Evolutionary conservation across 1,140 invertebrate species (phyloP).

Genomic region (Anoplophora glabripennis): DNA sequence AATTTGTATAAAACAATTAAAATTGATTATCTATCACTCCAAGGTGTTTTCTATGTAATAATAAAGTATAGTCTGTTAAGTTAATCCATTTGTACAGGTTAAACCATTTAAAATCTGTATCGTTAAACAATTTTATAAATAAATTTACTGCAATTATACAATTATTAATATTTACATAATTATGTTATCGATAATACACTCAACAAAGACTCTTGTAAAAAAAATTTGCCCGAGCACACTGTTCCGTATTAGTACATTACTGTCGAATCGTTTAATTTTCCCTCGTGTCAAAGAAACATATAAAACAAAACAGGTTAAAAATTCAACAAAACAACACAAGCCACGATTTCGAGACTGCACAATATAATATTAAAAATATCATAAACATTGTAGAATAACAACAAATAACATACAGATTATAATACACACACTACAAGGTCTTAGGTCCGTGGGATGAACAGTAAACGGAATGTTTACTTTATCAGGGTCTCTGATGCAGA

Average conservation of each 20-base stretch:
- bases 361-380: slow-evolving; percentile 15
- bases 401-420: slow-evolving; percentile 40
- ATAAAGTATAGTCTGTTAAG: too few species aligned
- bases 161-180: slow-evolving; percentile 29
- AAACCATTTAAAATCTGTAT: too few species aligned
- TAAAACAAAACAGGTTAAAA: slow-evolving; percentile 29
- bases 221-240: slow-evolving; percentile 32
- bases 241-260: slow-evolving; percentile 24
- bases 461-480: slow-evolving; percentile 40
- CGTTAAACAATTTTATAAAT: too few species aligned
- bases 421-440: slow-evolving; percentile 32
- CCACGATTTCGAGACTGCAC: slow-evolving; percentile 17
- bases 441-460: slow-evolving; percentile 16
- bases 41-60: background rate
- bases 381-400: slow-evolving; percentile 37
- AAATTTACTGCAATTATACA: too few species aligned
- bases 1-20: slow-evolving; percentile 20
- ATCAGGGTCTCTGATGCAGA: slow-evolving; percentile 46
- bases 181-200: slow-evolving; percentile 28
- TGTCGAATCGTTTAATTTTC: slow-evolving; percentile 20
- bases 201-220: slow-evolving; percentile 29
- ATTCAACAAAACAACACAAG: slow-evolving; percentile 31
- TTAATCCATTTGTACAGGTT: too few species aligned
- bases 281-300: slow-evolving; percentile 26
- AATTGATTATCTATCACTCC: slow-evolving; percentile 3